Percentiles rank a stretch among this genome's conserved stretches.
phyloP scores from a whole-genome alignment of 2,888 invertebrate species.

The Melieria omissa region DNA sequence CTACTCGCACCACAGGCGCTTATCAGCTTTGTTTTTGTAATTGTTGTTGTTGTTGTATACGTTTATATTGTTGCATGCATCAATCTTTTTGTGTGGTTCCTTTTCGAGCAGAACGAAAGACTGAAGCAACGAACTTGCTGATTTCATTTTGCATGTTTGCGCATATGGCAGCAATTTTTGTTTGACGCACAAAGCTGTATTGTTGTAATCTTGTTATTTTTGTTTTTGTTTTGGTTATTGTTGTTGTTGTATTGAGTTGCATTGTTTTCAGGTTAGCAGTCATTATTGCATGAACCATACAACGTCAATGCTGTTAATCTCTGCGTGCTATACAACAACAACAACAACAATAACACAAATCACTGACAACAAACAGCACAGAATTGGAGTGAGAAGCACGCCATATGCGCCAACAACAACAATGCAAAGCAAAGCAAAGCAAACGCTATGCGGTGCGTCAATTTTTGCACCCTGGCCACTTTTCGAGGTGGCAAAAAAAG shows the following conservation, averaged over 20 bases:
- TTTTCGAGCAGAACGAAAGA: constrained; percentile 40
- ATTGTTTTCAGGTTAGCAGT: too few species aligned
- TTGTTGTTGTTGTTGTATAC: not conserved
- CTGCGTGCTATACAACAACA: constrained; percentile 4
- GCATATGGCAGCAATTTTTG: constrained; percentile 24
- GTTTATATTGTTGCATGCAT: not conserved
- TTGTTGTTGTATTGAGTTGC: constrained; percentile 19
- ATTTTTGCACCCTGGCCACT: too few species aligned
- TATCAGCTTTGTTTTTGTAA: too few species aligned
- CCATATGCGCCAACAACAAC: not conserved
- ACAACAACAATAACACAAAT: not conserved
- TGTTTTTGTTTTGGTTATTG: constrained; percentile 29
- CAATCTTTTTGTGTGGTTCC: constrained; percentile 1
- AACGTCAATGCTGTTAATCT: constrained; percentile 20
- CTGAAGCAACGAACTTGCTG: constrained; percentile 48
- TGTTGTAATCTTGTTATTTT: constrained; percentile 30
- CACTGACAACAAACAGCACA: not conserved
- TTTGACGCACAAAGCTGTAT: constrained; percentile 39
- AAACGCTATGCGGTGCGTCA: not conserved
- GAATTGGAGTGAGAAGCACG: not conserved
- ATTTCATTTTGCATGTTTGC: constrained; percentile 15
- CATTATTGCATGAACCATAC: not conserved
- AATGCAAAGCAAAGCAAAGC: not conserved
- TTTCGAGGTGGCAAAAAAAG: constrained; percentile 7
- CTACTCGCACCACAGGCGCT: constrained; percentile 16